These are phyloP conservation scores for Conops quadrifasciatus DNA, from an alignment of 2,888 invertebrate genomes.

Conservation along the genomic window DNA sequence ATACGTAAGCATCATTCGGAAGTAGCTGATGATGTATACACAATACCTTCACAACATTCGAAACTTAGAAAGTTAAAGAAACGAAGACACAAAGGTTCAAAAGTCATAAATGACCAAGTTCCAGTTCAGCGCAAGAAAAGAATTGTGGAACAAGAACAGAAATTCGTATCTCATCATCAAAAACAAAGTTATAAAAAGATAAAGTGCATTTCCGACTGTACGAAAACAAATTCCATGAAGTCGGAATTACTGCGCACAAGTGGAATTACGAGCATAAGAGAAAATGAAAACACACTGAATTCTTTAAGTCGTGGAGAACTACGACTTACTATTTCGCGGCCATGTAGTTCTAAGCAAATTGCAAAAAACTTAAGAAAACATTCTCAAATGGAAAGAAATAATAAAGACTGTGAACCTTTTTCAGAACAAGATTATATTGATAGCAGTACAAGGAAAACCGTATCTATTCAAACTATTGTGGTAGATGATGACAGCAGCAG, in stretches of 20 bases:
- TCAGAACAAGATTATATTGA: conserved; percentile 12
- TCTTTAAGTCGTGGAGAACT: conserved; percentile 55
- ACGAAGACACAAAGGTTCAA: conserved; percentile 40
- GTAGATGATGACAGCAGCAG: conserved; percentile 27
- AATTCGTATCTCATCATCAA: background rate
- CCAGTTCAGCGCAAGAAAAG: background rate
- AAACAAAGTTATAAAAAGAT: conserved; percentile 1
- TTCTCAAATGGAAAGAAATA: conserved; percentile 38
- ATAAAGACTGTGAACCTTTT: background rate
- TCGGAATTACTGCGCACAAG: conserved; percentile 47
- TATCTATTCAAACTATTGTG: background rate
- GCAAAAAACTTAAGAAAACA: conserved; percentile 47
- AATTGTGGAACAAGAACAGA: background rate
- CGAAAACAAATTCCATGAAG: conserved; percentile 38
- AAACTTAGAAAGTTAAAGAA: conserved; percentile 47
- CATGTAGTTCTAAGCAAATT: conserved; percentile 14
- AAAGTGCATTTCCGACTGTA: background rate
- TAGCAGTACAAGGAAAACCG: conserved; percentile 15
- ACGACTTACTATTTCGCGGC: conserved; percentile 53
- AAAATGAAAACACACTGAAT: conserved; percentile 43
- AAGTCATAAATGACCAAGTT: background rate
- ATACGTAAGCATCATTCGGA: conserved; percentile 38
- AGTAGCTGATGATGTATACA: conserved; percentile 46
- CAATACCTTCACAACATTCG: conserved; percentile 43
- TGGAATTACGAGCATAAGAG: conserved; percentile 20